Percentiles rank a stretch among this genome's conserved stretches.
Conservation (phyloP, 1,140 invertebrate species). For the Zeugodacus cucurbitae region DNA sequence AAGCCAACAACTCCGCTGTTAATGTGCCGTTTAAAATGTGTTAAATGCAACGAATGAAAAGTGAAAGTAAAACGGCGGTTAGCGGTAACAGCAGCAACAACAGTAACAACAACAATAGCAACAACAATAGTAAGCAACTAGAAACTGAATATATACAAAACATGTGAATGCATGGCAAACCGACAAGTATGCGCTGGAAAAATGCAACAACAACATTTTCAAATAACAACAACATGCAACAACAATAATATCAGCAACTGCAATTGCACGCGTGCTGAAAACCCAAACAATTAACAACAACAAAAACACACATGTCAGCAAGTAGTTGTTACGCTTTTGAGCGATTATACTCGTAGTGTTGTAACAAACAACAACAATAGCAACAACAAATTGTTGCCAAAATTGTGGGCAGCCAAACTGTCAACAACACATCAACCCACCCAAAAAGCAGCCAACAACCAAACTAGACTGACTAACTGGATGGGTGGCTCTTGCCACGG, state of each 20-base stretch:
- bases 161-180: not conserved
- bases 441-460: not conserved
- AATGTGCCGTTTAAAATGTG: not conserved
- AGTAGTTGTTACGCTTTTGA: not conserved
- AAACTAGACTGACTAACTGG: not conserved
- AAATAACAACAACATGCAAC: not conserved
- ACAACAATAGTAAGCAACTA: not conserved
- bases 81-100: not conserved
- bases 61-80: not conserved
- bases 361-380: not conserved
- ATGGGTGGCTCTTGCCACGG: not conserved
- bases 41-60: conserved; percentile 28
- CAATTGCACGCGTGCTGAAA: not conserved
- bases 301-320: not conserved
- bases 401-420: not conserved
- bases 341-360: too few relatives aligned
- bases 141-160: not conserved
- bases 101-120: not conserved
- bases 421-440: not conserved
- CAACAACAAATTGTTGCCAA: not conserved
- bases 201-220: not conserved
- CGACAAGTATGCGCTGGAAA: not conserved
- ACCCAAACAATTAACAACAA: not conserved
- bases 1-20: not conserved
- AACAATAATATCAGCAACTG: not conserved